These are phyloP conservation scores for Geococcyx californianus DNA, from an alignment of 2,113 vertebrate genomes.

Conservation along the genomic window DNA sequence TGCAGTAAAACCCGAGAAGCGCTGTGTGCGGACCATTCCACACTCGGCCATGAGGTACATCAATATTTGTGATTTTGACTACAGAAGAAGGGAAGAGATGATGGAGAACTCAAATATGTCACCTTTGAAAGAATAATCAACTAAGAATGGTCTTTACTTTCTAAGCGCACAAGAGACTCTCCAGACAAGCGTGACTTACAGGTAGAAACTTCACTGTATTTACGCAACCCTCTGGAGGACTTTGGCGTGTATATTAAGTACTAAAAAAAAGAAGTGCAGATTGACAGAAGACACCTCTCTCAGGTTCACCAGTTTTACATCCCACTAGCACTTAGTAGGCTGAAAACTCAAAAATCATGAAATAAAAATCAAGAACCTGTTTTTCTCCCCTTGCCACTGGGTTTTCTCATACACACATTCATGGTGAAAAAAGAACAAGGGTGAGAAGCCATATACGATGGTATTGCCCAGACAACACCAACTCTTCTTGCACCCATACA, in stretches of 20 bases:
- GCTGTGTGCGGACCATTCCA: background rate
- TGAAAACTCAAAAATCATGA: background rate
- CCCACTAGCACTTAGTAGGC: background rate
- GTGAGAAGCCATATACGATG: background rate
- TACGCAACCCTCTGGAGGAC: background rate
- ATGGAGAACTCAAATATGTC: background rate
- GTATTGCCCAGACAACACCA: background rate
- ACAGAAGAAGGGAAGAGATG: background rate
- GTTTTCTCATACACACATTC: background rate
- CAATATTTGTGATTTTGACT: background rate
- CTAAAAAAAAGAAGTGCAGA: background rate
- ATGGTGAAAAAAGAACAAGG: background rate
- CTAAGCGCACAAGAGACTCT: background rate
- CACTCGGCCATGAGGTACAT: background rate
- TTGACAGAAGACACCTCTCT: background rate
- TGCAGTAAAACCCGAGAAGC: background rate
- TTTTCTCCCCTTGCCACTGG: background rate
- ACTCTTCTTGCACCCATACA: background rate
- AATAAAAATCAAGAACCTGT: background rate
- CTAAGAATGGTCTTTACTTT: background rate
- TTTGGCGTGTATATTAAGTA: background rate
- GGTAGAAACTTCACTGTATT: background rate
- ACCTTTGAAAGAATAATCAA: background rate
- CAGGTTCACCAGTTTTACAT: background rate
- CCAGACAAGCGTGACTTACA: background rate